A percentile compares a stretch with the other conserved stretches of the same genome.
phyloP scores from a whole-genome alignment of 2,888 invertebrate species.

The Biston stratarius region DNA sequence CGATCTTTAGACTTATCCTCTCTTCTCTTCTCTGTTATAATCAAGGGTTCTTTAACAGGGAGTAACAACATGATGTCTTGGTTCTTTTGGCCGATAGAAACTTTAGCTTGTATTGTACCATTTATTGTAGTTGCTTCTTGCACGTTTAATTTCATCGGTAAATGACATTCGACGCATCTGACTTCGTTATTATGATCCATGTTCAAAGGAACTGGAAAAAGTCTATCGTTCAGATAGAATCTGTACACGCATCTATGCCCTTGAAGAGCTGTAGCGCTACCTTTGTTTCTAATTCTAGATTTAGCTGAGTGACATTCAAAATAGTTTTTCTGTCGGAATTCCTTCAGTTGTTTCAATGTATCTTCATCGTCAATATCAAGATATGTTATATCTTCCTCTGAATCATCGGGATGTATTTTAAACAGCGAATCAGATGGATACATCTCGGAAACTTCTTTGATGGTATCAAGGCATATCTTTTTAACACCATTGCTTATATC shows the following conservation, averaged over 20 bases:
- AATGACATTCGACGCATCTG: constrained; percentile 81
- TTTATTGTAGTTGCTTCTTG: constrained; percentile 55
- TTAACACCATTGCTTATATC: constrained; percentile 49
- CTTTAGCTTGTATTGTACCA: constrained; percentile 79
- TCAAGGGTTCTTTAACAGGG: constrained; percentile 71
- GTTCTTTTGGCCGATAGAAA: constrained; percentile 61
- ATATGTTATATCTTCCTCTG: constrained; percentile 56
- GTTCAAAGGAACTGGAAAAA: constrained; percentile 84
- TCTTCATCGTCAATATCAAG: constrained; percentile 51
- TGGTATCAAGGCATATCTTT: constrained; percentile 64
- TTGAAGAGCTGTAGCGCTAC: constrained; percentile 56
- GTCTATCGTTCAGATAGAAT: constrained; percentile 85
- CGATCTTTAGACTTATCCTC: constrained; percentile 48
- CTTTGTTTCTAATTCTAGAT: constrained; percentile 61
- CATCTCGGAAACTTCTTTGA: constrained; percentile 66
- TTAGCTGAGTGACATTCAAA: constrained; percentile 87
- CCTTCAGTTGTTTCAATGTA: constrained; percentile 61
- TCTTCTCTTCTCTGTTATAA: constrained; percentile 67
- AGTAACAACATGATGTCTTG: constrained; percentile 71
- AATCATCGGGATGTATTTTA: constrained; percentile 51
- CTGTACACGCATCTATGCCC: constrained; percentile 84
- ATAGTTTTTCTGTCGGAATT: constrained; percentile 86
- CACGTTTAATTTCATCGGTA: constrained; percentile 64
- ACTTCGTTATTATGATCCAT: constrained; percentile 75
- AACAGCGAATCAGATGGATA: constrained; percentile 51